A percentile compares a stretch with the other conserved stretches of the same genome.
Conservation (phyloP, 2,113 vertebrate genomes). For the Oncorhynchus nerka region DNA sequence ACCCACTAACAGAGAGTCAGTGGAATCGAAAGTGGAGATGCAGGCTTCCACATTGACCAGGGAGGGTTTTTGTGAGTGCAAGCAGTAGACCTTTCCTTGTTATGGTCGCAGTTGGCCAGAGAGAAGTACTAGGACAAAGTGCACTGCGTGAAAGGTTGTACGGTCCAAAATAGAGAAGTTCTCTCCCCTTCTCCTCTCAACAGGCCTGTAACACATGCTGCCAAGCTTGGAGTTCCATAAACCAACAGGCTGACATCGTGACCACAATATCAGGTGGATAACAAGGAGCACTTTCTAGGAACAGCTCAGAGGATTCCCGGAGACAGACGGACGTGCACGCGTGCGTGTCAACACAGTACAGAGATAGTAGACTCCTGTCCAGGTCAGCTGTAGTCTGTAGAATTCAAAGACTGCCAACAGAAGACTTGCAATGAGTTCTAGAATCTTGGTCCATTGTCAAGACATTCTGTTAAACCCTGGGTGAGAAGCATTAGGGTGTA, state of each 20-base stretch:
- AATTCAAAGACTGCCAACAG: conserved; percentile 24
- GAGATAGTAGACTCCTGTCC: conserved; percentile 25
- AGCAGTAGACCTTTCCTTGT: neutral
- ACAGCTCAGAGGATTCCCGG: conserved; percentile 27
- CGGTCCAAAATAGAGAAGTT: neutral
- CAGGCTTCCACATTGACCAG: neutral
- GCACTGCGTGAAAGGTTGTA: neutral
- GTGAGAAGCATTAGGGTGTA: neutral
- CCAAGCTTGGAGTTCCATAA: neutral
- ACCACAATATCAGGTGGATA: neutral
- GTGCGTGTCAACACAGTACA: neutral
- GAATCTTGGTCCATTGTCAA: conserved; percentile 25
- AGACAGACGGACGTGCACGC: too few relatives aligned
- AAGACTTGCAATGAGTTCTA: conserved; percentile 23
- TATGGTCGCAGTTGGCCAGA: neutral
- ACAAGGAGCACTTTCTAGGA: conserved; percentile 39
- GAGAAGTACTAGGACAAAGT: neutral
- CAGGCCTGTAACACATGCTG: neutral
- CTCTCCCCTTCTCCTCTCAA: neutral
- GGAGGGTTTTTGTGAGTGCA: neutral
- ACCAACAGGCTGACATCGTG: conserved; percentile 1
- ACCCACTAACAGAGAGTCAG: neutral
- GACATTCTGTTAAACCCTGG: conserved; percentile 22
- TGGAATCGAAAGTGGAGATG: neutral
- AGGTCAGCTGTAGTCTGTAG: conserved; percentile 26